Evolutionary conservation across 2,797 vertebrate species (phyloP).

Genomic region (Valencia hispanica): DNA sequence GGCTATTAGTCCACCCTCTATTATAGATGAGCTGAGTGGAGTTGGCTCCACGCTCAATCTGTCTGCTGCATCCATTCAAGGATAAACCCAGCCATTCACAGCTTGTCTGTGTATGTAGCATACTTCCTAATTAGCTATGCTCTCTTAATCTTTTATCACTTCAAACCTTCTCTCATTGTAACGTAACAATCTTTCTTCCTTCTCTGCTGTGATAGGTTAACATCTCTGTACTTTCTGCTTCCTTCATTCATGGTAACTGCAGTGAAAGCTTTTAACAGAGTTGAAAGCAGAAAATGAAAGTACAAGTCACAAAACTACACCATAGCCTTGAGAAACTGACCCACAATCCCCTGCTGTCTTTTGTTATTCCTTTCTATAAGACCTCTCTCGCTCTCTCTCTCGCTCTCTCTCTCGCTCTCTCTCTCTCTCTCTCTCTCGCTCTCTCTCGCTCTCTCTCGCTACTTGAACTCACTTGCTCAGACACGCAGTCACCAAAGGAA

Average conservation of each 20-base stretch:
- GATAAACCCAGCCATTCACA: conserved; percentile 37
- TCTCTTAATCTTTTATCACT: conserved; percentile 32
- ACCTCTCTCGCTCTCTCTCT: conserved; percentile 39
- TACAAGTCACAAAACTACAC: conserved; percentile 16
- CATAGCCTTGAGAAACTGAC: conserved; percentile 49
- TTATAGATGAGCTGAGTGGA: conserved; percentile 60
- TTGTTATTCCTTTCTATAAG: conserved; percentile 50
- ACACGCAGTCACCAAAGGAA: conserved; percentile 38
- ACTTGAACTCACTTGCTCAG: conserved; percentile 42
- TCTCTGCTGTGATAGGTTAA: conserved; percentile 20
- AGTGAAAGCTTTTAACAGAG: conserved; percentile 55
- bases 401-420: conserved; percentile 15
- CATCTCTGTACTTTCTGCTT: conserved; percentile 11
- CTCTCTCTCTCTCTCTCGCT: neutral
- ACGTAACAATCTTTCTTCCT: conserved; percentile 30
- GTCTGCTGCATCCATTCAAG: conserved; percentile 51
- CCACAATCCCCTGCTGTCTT: conserved; percentile 51
- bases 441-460: conserved; percentile 14
- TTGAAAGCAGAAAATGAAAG: conserved; percentile 24
- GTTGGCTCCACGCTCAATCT: conserved; percentile 47
- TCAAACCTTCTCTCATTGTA: conserved; percentile 35
- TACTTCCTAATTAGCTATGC: conserved; percentile 7
- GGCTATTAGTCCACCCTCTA: conserved; percentile 42
- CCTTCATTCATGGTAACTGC: conserved; percentile 30
- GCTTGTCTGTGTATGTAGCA: neutral